A percentile compares a stretch with the other conserved stretches of the same genome.
These are phyloP conservation scores for Drosophila multiciliata DNA, from an alignment of 2,888 invertebrate species.

Conservation along the genomic window DNA sequence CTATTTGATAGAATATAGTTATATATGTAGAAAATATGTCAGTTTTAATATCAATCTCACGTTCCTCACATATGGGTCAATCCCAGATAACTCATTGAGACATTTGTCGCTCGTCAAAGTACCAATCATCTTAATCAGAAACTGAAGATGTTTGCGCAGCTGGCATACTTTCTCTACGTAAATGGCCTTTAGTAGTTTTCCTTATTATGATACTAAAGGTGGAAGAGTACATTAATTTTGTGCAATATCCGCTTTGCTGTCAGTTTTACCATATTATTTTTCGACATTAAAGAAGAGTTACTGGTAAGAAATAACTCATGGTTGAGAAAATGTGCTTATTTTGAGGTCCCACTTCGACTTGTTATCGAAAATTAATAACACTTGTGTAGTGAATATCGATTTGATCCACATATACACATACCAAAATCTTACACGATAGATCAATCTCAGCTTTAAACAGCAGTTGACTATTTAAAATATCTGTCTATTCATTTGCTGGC, in stretches of 20 bases:
- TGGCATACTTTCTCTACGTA: too few relatives aligned
- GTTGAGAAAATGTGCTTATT: background rate
- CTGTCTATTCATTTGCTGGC: background rate
- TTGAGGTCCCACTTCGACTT: background rate
- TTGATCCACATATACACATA: background rate
- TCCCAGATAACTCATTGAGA: too few relatives aligned
- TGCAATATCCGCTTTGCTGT: background rate
- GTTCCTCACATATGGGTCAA: too few relatives aligned
- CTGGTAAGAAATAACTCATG: background rate
- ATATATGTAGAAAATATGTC: too few relatives aligned
- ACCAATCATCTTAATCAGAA: too few relatives aligned
- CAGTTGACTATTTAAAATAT: background rate
- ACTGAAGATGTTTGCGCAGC: too few relatives aligned
- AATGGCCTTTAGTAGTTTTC: too few relatives aligned
- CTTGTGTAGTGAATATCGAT: background rate
- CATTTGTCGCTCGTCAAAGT: too few relatives aligned
- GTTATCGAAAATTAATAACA: background rate
- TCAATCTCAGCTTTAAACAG: background rate
- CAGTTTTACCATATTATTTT: background rate
- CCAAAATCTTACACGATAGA: background rate
- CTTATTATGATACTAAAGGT: background rate
- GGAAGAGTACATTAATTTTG: background rate
- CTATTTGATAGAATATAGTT: background rate
- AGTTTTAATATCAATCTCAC: too few relatives aligned
- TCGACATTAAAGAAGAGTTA: background rate